A percentile compares a stretch with the other conserved stretches of the same genome.
Evolutionary conservation across 2,888 invertebrate species (phyloP).

Genomic region (Zygothrica quintamaculata): DNA sequence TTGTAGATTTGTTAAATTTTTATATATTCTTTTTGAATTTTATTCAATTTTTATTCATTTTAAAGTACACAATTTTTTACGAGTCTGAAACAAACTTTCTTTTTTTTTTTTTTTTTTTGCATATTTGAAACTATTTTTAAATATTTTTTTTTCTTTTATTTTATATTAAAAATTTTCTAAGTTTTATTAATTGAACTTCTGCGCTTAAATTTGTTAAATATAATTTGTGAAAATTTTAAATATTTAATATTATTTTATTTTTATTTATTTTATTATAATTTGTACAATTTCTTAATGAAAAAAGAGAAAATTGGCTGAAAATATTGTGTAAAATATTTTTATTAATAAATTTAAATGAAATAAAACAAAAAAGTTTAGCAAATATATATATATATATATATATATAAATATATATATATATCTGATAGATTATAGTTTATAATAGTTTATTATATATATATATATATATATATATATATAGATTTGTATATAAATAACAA

Average conservation of each 20-base stretch:
- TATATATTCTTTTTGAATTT: conserved; percentile 66
- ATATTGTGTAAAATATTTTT: too few relatives aligned
- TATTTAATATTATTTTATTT: conserved; percentile 10
- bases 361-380: too few relatives aligned
- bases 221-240: conserved; percentile 6
- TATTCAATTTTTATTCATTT: conserved; percentile 65
- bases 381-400: too few relatives aligned
- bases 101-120: conserved; percentile 48
- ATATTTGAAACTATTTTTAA: conserved; percentile 66
- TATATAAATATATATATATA: conserved; percentile 10
- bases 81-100: conserved; percentile 55
- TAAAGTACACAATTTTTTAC: conserved; percentile 71
- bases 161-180: conserved; percentile 75
- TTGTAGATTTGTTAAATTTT: conserved; percentile 27
- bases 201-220: conserved; percentile 68
- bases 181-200: conserved; percentile 81
- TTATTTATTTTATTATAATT: conserved; percentile 38
- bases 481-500: too few relatives aligned
- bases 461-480: too few relatives aligned
- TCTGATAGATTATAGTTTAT: too few relatives aligned
- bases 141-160: conserved; percentile 41
- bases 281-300: background rate
- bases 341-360: too few relatives aligned
- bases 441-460: too few relatives aligned
- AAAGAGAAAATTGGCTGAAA: too few relatives aligned